Conservation (phyloP, 2,888 invertebrate genomes). For the Tillus elongatus region DNA sequence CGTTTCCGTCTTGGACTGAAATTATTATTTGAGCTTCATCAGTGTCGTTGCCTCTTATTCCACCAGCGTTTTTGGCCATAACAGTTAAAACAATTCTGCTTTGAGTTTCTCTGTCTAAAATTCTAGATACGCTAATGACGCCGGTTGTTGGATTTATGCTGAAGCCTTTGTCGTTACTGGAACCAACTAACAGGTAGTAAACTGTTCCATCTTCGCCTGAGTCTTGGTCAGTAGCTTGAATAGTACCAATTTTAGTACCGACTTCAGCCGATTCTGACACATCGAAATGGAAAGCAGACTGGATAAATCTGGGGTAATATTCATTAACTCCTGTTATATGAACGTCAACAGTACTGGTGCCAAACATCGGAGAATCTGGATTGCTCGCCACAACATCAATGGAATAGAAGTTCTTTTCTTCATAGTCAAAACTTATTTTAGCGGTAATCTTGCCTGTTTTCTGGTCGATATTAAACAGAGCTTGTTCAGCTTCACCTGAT, state of each 20-base stretch:
- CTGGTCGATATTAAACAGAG: conserved; percentile 67
- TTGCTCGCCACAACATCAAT: conserved; percentile 76
- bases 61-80: conserved; percentile 89
- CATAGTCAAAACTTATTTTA: conserved; percentile 75
- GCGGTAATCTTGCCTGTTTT: conserved; percentile 70
- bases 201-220: conserved; percentile 80
- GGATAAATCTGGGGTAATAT: conserved; percentile 78
- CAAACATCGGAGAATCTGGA: conserved; percentile 74
- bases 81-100: conserved; percentile 83
- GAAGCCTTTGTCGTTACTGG: conserved; percentile 87
- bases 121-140: conserved; percentile 70
- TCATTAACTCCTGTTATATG: conserved; percentile 81
- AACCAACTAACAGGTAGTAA: conserved; percentile 86
- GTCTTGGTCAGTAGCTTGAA: conserved; percentile 85
- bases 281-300: conserved; percentile 84
- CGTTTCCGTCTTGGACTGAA: conserved; percentile 91
- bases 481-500: conserved; percentile 63
- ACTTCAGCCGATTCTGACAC: conserved; percentile 86
- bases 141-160: conserved; percentile 77
- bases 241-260: conserved; percentile 74
- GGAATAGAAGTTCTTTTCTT: conserved; percentile 65
- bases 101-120: conserved; percentile 79
- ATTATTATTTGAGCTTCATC: conserved; percentile 92
- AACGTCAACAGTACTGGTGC: conserved; percentile 61
- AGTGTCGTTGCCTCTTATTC: conserved; percentile 89